These are phyloP conservation scores for Danio jaintianensis DNA, from an alignment of 2,797 vertebrate species.

Conservation along the genomic window DNA sequence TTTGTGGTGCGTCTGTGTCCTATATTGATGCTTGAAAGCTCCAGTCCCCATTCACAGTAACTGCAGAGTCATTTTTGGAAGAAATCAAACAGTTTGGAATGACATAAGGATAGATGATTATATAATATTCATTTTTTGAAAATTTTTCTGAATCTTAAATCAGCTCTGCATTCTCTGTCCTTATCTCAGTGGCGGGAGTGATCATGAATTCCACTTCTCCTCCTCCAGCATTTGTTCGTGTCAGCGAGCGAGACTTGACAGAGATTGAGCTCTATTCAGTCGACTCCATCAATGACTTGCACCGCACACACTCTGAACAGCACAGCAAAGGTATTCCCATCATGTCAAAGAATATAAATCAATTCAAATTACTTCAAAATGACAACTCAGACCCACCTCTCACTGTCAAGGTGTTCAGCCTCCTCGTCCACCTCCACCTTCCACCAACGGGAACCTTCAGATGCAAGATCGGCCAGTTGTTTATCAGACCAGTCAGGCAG, in stretches of 20 bases:
- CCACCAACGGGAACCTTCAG: conserved; percentile 73
- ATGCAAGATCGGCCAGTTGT: conserved; percentile 54
- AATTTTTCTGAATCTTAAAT: background rate
- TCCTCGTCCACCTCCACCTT: conserved; percentile 70
- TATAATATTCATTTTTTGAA: background rate
- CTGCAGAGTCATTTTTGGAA: background rate
- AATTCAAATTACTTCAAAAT: background rate
- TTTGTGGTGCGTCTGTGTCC: background rate
- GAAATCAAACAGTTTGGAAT: background rate
- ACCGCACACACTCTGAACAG: conserved; percentile 71
- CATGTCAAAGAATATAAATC: background rate
- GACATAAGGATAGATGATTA: background rate
- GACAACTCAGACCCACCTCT: background rate
- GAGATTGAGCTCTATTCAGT: conserved; percentile 88
- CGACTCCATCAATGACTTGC: conserved; percentile 93
- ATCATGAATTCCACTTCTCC: conserved; percentile 70
- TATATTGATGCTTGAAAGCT: background rate
- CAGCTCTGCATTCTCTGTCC: background rate
- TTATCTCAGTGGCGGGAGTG: conserved; percentile 29
- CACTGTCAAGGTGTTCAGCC: conserved; percentile 66
- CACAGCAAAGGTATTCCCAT: conserved; percentile 48
- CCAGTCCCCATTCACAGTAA: background rate
- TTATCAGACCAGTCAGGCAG: conserved; percentile 59
- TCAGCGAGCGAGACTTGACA: conserved; percentile 79
- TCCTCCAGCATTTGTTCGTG: conserved; percentile 73